phyloP scores from a whole-genome alignment of 35 echinoderm and acorn worm genomes.

The Holothuria glaberrima region DNA sequence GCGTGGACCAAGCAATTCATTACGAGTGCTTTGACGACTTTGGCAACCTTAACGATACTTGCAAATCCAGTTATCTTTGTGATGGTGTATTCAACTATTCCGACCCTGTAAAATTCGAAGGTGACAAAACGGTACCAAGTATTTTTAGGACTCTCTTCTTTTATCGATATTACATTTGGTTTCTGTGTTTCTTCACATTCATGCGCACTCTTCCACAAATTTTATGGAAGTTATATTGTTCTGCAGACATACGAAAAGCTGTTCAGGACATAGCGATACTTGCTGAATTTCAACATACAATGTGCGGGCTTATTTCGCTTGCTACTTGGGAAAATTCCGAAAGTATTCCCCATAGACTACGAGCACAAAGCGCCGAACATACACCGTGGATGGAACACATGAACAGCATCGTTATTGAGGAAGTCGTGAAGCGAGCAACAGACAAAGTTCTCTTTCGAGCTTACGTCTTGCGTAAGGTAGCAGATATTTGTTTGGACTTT shows the following conservation, averaged over 20 bases:
- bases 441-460: not conserved
- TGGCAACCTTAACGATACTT: not conserved
- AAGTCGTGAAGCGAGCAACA: not conserved
- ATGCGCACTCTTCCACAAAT: conserved; percentile 3
- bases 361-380: too few relatives aligned
- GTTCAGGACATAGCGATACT: conserved; percentile 24
- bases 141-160: conserved; percentile 29
- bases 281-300: conserved; percentile 1
- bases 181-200: too few relatives aligned
- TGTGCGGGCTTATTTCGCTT: conserved; percentile 1
- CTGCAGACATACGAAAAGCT: not conserved
- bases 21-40: not conserved
- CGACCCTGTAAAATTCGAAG: not conserved
- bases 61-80: not conserved
- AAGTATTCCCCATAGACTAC: not conserved
- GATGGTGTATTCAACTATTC: not conserved
- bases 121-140: not conserved
- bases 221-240: not conserved
- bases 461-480: too few relatives aligned
- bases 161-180: too few relatives aligned
- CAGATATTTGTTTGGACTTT: not conserved
- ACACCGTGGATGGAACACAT: not conserved
- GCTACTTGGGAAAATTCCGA: not conserved
- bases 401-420: not conserved
- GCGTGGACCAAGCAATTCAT: too few relatives aligned